Evolutionary conservation across 2,113 vertebrate species (phyloP).

Genomic region (Pluvialis apricaria): DNA sequence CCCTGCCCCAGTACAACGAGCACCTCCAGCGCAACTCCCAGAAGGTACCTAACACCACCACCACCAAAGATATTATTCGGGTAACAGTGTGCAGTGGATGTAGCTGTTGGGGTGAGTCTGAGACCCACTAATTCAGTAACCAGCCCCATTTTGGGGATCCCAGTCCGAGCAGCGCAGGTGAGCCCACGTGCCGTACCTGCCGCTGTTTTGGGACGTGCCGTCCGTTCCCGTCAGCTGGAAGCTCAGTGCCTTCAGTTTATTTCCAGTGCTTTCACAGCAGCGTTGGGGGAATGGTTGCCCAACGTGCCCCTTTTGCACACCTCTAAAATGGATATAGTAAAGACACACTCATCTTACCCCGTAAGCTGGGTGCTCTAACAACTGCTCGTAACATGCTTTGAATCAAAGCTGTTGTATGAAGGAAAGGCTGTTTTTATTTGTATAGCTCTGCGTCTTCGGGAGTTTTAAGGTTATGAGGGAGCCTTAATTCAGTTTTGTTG

Average conservation of each 20-base stretch:
- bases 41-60: not conserved
- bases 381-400: not conserved
- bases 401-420: not conserved
- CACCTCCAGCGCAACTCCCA: not conserved
- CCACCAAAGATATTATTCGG: not conserved
- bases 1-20: not conserved
- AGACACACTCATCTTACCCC: not conserved
- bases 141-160: not conserved
- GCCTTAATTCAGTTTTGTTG: not conserved
- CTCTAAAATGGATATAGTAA: not conserved
- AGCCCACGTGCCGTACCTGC: too few species aligned
- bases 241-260: not conserved
- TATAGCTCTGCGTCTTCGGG: not conserved
- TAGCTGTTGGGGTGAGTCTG: not conserved
- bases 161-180: fast-evolving
- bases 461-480: not conserved
- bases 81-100: not conserved
- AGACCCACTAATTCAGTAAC: not conserved
- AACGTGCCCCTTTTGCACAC: fast-evolving
- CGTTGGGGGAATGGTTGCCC: fast-evolving
- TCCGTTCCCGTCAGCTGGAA: fast-evolving
- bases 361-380: not conserved
- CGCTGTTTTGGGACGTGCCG: fast-evolving
- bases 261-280: not conserved
- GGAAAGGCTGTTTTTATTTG: not conserved